Percentiles rank a stretch among this genome's conserved stretches.
Evolutionary conservation across 2,113 vertebrate genomes (phyloP).

Genomic region (Podarcis muralis): DNA sequence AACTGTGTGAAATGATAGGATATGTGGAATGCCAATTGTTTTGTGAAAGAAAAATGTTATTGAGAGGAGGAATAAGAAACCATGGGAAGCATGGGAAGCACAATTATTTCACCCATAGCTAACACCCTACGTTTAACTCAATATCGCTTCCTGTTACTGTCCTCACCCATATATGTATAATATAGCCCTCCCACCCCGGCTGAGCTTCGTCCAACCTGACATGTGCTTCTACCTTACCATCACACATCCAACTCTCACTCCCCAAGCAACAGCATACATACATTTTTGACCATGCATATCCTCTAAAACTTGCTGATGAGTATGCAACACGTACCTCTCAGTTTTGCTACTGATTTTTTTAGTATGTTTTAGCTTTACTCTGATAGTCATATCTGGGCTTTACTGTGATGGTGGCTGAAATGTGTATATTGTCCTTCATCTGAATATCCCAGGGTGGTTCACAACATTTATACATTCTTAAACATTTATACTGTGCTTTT

Average conservation of each 20-base stretch:
- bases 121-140: too few relatives aligned
- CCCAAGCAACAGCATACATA: neutral
- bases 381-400: neutral
- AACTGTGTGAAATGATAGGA: neutral
- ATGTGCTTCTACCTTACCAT: neutral
- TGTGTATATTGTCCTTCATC: too few relatives aligned
- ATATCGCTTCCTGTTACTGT: neutral
- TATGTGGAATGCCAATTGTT: neutral
- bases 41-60: too few relatives aligned
- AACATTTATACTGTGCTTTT: too few relatives aligned
- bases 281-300: neutral
- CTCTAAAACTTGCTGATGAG: neutral
- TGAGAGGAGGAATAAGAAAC: too few relatives aligned
- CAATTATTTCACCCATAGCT: too few relatives aligned
- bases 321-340: neutral
- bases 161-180: neutral
- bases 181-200: neutral
- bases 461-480: too few relatives aligned
- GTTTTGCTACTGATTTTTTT: neutral
- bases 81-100: too few relatives aligned
- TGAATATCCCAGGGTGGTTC: too few relatives aligned
- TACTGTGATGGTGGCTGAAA: neutral
- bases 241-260: neutral
- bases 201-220: neutral
- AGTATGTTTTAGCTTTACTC: neutral